These are phyloP conservation scores for Octodon degus DNA, from an alignment of 2,113 vertebrate species.

Conservation along the genomic window DNA sequence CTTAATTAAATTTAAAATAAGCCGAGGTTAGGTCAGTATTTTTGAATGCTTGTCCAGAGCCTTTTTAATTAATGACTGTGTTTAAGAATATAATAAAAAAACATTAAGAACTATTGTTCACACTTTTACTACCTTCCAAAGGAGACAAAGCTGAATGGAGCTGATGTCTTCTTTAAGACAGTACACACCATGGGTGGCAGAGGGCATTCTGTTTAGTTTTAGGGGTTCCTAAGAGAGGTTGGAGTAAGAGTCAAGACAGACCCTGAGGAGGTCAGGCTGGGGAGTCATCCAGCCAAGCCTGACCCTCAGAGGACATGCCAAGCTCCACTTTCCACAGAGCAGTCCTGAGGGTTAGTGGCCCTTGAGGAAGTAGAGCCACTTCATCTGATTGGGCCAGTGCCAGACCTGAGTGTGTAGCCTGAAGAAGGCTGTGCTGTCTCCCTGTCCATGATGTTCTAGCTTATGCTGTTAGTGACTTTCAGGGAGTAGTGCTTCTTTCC, in stretches of 20 bases:
- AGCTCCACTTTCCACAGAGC: not conserved
- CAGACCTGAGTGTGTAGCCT: not conserved
- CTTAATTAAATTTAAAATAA: constrained; percentile 21
- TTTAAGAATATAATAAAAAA: not conserved
- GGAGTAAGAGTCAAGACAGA: not conserved
- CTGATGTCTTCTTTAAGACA: too few relatives aligned
- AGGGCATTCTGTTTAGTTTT: not conserved
- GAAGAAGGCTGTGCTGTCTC: not conserved
- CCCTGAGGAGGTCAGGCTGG: not conserved
- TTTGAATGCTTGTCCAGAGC: not conserved
- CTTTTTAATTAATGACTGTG: constrained; percentile 19
- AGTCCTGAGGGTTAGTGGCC: not conserved
- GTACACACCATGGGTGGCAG: not conserved
- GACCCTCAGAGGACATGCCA: not conserved
- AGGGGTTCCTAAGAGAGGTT: not conserved
- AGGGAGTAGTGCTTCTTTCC: not conserved
- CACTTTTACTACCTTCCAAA: not conserved
- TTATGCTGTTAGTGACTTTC: not conserved
- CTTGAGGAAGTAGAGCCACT: not conserved
- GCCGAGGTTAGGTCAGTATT: not conserved
- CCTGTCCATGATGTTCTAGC: not conserved
- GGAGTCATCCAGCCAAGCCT: not conserved
- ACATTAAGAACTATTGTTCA: not conserved
- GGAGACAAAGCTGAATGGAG: not conserved
- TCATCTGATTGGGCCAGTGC: not conserved